Percentiles rank a stretch among this genome's conserved stretches.
These are phyloP conservation scores for Actinia equina DNA, from an alignment of 64 coral and sea anemone species.

Conservation along the genomic window DNA sequence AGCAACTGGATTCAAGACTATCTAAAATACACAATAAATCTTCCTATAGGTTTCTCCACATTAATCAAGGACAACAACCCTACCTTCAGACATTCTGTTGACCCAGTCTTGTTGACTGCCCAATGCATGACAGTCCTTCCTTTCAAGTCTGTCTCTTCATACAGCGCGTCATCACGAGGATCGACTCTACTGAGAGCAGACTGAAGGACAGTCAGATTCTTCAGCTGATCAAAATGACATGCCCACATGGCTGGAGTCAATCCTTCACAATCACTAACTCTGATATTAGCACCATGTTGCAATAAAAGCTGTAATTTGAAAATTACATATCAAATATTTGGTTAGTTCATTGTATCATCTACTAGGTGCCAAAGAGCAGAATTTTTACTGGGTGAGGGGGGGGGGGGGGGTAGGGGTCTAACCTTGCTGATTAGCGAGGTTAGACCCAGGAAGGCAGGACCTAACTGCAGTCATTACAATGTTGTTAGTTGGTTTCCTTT, in stretches of 20 bases:
- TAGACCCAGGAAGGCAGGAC: no score
- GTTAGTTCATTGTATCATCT: no score
- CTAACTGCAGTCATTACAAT: no score
- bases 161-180: slow-evolving; percentile 77
- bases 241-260: slow-evolving; percentile 94
- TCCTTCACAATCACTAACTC: slow-evolving; percentile 61
- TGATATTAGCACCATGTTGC: slow-evolving; percentile 72
- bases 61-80: background rate
- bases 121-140: slow-evolving; percentile 82
- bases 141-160: slow-evolving; percentile 61
- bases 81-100: slow-evolving; percentile 60
- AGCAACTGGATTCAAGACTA: no score
- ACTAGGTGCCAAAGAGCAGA: no score
- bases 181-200: slow-evolving; percentile 73
- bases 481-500: no score
- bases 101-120: slow-evolving; percentile 68
- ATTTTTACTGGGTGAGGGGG: no score
- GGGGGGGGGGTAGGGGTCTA: no score
- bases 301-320: slow-evolving; percentile 50
- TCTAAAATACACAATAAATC: no score
- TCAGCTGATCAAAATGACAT: slow-evolving; percentile 80
- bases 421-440: no score
- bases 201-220: slow-evolving; percentile 53
- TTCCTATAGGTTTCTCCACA: background rate
- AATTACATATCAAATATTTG: no score